Evolutionary conservation across 92 coral and sea anemone species (phyloP), one percentile per base, ranked within the genome.

Genomic region (Galaxea fascicularis): DNA sequence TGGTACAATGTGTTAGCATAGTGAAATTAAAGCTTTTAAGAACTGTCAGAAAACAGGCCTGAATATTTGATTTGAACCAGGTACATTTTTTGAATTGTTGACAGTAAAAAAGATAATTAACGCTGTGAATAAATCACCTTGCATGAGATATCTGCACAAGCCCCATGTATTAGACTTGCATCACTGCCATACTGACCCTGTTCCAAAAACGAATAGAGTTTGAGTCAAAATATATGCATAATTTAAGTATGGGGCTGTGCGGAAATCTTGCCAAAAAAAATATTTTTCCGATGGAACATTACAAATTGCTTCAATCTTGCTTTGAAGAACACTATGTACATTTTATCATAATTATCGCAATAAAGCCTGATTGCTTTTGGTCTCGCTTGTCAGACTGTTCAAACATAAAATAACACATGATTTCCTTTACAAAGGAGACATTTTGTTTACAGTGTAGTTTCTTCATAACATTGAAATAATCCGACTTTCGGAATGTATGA

Each of bases 11-110:
- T 68, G 78, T 54, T 72, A 35, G 77, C 60, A 49, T 54, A 69
- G 71, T 82, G 25, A 30, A 82, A 51, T 1, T 28, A 49, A 68
- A 51, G 77, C 67, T 56, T 10, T 31, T 49, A 80, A 68, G 44
- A 71, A 22, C 75, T 53, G 65, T 58, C 78, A 31, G n/a, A 31
- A 46, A 16, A 47, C 18, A 7, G 21, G 85, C 75, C 17, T 20
- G 22, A 68, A 17, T 66, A 49, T 51, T 70, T 65, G 67, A 51
- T 53, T 47, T 63, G 22, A 60, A 24, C 52, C 31, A 8, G 30
- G 26, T 20, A 57, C 10, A 1, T n/a, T n/a, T n/a, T n/a, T n/a
- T n/a, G 8, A 51, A 4, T 57, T 73, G 52, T 52, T 10, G 1
- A 47, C 77, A 72, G 21, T 13, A 9, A 71, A n/a, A 21, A 4